These are phyloP conservation scores for Orchesellides sinensis DNA, from an alignment of 2,888 invertebrate genomes.

Conservation along the genomic window DNA sequence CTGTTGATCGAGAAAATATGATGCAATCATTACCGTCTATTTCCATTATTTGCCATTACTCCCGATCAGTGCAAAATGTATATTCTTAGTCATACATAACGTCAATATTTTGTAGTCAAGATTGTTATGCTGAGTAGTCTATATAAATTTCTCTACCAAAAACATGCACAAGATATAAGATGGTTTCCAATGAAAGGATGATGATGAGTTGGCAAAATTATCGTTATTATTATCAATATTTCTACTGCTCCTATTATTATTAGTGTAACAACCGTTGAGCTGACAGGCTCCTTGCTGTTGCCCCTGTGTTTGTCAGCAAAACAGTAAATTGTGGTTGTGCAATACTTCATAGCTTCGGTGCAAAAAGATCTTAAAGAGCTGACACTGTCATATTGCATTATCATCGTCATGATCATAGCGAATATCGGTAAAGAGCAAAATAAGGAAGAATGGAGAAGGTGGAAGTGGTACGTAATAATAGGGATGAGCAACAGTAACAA, in stretches of 20 bases:
- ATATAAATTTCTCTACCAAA: background rate
- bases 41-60: background rate
- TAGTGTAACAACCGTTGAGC: conserved; percentile 2
- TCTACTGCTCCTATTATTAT: conserved; percentile 3
- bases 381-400: conserved; percentile 6
- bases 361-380: background rate
- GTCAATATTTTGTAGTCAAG: background rate
- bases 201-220: conserved; percentile 10
- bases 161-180: background rate
- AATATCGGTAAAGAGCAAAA: background rate
- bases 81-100: background rate
- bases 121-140: background rate
- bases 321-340: background rate
- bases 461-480: background rate
- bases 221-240: conserved; percentile 5
- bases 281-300: background rate
- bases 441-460: background rate
- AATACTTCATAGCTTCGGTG: background rate
- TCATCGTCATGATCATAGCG: background rate
- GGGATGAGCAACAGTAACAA: background rate
- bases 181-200: background rate
- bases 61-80: conserved; percentile 16
- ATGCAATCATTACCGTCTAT: conserved; percentile 6
- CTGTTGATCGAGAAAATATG: conserved; percentile 14
- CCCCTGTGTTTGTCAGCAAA: background rate